phyloP scores from a whole-genome alignment of 2,113 vertebrate species.

The Rissa tridactyla region DNA sequence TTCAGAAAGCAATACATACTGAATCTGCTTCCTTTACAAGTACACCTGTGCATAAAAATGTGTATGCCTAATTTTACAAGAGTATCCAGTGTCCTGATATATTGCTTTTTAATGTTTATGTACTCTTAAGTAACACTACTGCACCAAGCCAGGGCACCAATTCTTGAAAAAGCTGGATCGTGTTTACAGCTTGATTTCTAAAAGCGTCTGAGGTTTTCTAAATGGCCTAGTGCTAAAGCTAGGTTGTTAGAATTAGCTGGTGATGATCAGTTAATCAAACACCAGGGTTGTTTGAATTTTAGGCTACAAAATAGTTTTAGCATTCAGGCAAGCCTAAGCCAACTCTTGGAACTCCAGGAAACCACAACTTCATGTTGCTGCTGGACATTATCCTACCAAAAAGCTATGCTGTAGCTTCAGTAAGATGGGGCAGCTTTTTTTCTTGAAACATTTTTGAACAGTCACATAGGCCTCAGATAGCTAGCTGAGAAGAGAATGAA shows the following conservation, averaged over 20 bases:
- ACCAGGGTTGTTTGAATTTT: background rate
- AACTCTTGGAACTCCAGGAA: background rate
- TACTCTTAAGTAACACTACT: background rate
- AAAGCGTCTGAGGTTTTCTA: background rate
- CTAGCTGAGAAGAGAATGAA: background rate
- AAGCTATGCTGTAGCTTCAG: background rate
- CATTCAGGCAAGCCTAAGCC: background rate
- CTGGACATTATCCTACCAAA: background rate
- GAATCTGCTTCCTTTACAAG: background rate
- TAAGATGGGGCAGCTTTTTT: background rate
- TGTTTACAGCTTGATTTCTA: background rate
- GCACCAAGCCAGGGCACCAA: background rate
- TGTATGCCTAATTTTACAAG: background rate
- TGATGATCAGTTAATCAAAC: background rate
- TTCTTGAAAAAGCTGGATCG: background rate
- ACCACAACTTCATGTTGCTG: background rate
- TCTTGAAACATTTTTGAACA: background rate
- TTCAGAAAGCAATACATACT: background rate
- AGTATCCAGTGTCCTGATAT: background rate
- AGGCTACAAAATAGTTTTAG: background rate
- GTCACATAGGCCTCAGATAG: background rate
- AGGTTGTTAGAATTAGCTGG: background rate
- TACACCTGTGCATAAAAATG: background rate
- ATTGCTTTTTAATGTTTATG: background rate
- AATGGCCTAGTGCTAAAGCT: background rate